Evolutionary conservation across 35 echinoderm and acorn worm species (phyloP).

Genomic region (Holothuria glaberrima): DNA sequence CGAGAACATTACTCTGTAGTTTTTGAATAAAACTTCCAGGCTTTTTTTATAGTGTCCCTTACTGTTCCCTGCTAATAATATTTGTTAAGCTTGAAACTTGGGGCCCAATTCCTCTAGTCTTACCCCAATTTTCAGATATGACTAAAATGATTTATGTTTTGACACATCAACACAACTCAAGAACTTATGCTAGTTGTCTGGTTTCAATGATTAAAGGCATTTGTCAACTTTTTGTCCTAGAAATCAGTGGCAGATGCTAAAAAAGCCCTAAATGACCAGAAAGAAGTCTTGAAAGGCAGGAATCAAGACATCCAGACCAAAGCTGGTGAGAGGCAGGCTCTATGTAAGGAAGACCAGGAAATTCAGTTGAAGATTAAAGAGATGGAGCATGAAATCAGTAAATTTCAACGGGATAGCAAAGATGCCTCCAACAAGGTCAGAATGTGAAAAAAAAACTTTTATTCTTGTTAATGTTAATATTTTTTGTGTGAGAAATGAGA

Average conservation of each 20-base stretch:
- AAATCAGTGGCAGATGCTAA: slow-evolving; percentile 77
- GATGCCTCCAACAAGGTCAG: slow-evolving; percentile 90
- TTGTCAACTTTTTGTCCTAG: slow-evolving; percentile 29
- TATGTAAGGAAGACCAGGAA: slow-evolving; percentile 88
- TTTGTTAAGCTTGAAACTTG: too few species aligned
- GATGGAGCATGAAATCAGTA: slow-evolving; percentile 79
- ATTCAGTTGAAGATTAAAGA: slow-evolving; percentile 93
- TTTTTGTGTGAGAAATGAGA: background rate
- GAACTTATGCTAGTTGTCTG: too few species aligned
- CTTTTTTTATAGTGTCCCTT: too few species aligned
- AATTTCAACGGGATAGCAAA: slow-evolving; percentile 88
- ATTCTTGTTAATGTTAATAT: too few species aligned
- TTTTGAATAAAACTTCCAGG: too few species aligned
- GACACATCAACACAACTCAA: too few species aligned
- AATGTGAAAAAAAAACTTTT: too few species aligned
- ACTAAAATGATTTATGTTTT: too few species aligned
- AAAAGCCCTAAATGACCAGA: slow-evolving; percentile 86
- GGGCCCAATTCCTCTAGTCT: too few species aligned
- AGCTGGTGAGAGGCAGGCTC: slow-evolving; percentile 61
- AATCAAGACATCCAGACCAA: slow-evolving; percentile 87
- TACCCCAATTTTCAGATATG: too few species aligned
- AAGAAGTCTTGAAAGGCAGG: slow-evolving; percentile 76
- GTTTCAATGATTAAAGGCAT: background rate
- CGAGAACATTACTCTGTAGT: too few species aligned
- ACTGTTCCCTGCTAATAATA: too few species aligned